Conservation (phyloP, 2,113 vertebrate genomes). For the Loxodonta africana region DNA sequence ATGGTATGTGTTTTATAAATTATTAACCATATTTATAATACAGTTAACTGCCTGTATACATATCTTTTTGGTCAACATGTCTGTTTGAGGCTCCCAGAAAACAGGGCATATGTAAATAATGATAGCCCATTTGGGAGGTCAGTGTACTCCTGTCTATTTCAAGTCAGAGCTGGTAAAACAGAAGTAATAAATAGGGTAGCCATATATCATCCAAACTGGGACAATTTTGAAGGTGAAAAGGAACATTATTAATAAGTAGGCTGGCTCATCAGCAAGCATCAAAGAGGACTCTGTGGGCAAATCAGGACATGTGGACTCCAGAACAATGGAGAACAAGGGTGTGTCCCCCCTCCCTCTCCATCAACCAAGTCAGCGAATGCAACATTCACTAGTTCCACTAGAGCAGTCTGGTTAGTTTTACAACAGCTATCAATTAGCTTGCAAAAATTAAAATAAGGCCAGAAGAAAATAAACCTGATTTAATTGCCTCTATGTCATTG, state of each 20-base stretch:
- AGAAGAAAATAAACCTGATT: slow-evolving; percentile 56
- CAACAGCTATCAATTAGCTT: slow-evolving; percentile 64
- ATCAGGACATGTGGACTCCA: neutral
- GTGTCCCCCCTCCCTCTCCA: neutral
- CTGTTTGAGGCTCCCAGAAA: neutral
- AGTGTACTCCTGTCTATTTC: neutral
- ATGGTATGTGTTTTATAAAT: neutral
- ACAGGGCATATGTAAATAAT: neutral
- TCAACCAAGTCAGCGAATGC: slow-evolving; percentile 1
- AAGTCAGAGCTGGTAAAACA: neutral
- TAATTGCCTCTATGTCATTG: slow-evolving; percentile 65
- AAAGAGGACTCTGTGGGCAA: neutral
- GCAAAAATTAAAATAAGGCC: slow-evolving; percentile 55
- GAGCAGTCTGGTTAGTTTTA: slow-evolving; percentile 68
- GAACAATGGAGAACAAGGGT: neutral
- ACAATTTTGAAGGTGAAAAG: slow-evolving; percentile 32
- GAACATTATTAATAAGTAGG: slow-evolving; percentile 4
- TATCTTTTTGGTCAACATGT: neutral
- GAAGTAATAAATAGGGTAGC: neutral
- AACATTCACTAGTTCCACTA: slow-evolving; percentile 67
- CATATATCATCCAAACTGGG: neutral
- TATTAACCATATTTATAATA: slow-evolving; percentile 22
- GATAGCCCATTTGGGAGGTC: neutral
- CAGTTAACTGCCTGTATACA: neutral
- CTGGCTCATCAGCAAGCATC: neutral